phyloP scores from a whole-genome alignment of 2,797 vertebrate genomes.

The Mormyrus hasselquistii region DNA sequence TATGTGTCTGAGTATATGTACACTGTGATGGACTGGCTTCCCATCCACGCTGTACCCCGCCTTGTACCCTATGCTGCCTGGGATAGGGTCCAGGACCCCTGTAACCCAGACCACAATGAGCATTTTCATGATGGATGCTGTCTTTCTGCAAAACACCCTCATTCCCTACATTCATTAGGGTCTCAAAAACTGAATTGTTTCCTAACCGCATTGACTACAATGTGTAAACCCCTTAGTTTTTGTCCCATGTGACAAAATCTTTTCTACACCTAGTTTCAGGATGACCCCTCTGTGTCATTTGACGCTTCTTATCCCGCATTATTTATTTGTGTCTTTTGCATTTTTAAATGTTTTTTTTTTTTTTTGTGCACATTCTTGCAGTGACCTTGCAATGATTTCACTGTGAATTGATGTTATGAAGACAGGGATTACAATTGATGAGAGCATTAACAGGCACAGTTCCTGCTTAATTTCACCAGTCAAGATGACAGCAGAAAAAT shows the following conservation, averaged over 20 bases:
- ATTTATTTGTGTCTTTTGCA: not conserved
- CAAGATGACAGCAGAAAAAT: not conserved
- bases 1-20: not conserved
- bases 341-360: not conserved
- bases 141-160: not conserved
- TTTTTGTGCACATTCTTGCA: not conserved
- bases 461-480: not conserved
- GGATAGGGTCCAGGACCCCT: not conserved
- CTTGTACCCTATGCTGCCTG: not conserved
- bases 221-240: not conserved
- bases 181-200: not conserved
- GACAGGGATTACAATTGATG: not conserved
- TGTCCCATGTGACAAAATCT: not conserved
- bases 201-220: not conserved
- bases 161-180: not conserved
- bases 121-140: not conserved
- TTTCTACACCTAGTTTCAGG: not conserved
- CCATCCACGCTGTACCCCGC: not conserved
- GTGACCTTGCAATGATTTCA: not conserved
- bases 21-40: not conserved
- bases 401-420: not conserved
- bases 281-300: not conserved
- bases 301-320: not conserved
- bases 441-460: not conserved
- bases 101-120: not conserved